These are phyloP conservation scores for Solea solea DNA, from an alignment of 2,113 vertebrate genomes.

Conservation along the genomic window DNA sequence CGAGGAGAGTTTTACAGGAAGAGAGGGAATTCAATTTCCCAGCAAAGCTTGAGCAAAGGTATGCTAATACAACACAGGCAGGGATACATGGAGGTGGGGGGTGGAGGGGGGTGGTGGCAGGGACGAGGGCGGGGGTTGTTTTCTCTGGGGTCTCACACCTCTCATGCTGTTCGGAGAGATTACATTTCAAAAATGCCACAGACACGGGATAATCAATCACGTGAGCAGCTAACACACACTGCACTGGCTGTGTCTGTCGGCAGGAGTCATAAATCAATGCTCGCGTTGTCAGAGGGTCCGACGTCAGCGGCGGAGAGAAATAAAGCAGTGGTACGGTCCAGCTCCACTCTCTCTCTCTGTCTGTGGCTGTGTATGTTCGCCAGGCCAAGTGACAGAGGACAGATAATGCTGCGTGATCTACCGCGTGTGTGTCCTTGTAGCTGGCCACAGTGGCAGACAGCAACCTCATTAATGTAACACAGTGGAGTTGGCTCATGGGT, in stretches of 20 bases:
- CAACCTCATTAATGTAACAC: constrained; percentile 76
- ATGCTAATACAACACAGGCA: constrained; percentile 64
- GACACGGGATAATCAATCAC: constrained; percentile 84
- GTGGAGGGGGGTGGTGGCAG: background rate
- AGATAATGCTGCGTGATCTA: constrained; percentile 54
- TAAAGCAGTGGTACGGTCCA: constrained; percentile 41
- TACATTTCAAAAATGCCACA: constrained; percentile 79
- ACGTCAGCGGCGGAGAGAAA: constrained; percentile 60
- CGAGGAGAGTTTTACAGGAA: constrained; percentile 61
- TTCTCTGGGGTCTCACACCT: constrained; percentile 70
- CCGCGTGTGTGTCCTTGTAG: constrained; percentile 49
- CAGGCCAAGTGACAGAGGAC: constrained; percentile 61
- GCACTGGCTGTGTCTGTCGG: constrained; percentile 70
- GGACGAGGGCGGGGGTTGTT: constrained; percentile 15
- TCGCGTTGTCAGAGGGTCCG: constrained; percentile 67
- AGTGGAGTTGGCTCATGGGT: constrained; percentile 62
- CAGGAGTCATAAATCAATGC: constrained; percentile 80
- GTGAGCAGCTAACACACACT: constrained; percentile 54
- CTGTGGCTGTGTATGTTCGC: constrained; percentile 25
- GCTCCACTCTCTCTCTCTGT: constrained; percentile 45
- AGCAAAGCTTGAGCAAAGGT: constrained; percentile 51
- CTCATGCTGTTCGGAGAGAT: constrained; percentile 76
- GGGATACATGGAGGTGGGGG: constrained; percentile 15
- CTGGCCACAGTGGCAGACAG: constrained; percentile 53
- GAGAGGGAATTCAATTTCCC: constrained; percentile 70